phyloP scores from a whole-genome alignment of 2,113 vertebrate species.

The Grammomys dolichurus region DNA sequence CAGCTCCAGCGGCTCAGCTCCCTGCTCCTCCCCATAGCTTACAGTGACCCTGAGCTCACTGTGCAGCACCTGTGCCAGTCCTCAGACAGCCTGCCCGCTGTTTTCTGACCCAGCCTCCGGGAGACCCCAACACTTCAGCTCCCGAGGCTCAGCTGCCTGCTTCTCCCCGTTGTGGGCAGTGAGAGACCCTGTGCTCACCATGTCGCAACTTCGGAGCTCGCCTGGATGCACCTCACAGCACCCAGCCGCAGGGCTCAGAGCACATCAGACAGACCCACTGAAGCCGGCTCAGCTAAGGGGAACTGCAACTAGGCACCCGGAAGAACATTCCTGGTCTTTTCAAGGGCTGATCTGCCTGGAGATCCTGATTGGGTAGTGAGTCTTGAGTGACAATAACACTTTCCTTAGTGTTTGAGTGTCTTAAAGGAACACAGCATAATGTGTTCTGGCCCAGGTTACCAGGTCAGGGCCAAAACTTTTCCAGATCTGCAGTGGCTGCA shows the following conservation, averaged over 20 bases:
- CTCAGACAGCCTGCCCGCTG: no score
- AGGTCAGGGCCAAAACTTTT: neutral
- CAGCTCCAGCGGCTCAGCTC: neutral
- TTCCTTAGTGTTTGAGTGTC: neutral
- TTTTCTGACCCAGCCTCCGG: neutral
- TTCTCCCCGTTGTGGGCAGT: neutral
- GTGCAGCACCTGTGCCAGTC: neutral
- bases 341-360: neutral
- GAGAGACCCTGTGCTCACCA: neutral
- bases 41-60: neutral
- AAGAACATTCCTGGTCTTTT: neutral
- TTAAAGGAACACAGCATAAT: neutral
- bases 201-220: neutral
- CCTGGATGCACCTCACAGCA: neutral
- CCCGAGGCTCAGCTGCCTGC: neutral
- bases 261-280: neutral
- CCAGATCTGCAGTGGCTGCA: neutral
- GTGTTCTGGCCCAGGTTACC: neutral
- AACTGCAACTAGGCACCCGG: neutral
- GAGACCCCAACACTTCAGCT: neutral
- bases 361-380: neutral
- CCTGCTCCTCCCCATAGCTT: neutral
- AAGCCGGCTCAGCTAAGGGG: neutral
- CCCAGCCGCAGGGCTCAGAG: neutral
- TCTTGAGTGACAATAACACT: neutral